Evolutionary conservation across 2,888 invertebrate genomes (phyloP).

Genomic region (Mantis religiosa): DNA sequence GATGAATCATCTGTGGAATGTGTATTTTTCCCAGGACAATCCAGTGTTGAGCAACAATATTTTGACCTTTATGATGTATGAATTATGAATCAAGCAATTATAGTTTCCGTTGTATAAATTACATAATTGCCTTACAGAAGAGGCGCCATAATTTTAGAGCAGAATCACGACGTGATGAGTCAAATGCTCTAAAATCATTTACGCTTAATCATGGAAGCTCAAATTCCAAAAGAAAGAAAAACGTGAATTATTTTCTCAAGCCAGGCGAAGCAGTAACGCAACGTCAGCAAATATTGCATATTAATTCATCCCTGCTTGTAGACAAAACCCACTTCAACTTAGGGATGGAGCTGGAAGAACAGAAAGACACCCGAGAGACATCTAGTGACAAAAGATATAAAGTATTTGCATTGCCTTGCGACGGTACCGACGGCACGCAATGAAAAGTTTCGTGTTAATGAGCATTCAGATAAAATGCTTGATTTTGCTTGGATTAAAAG

Average conservation of each 20-base stretch:
- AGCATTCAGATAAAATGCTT: not conserved
- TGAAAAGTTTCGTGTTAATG: not conserved
- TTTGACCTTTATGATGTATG: not conserved
- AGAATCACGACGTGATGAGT: too few species aligned
- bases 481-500: not conserved
- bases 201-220: not conserved
- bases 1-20: too few species aligned
- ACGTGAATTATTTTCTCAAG: not conserved
- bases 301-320: not conserved
- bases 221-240: not conserved
- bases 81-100: not conserved
- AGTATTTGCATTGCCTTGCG: not conserved
- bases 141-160: too few species aligned
- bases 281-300: not conserved
- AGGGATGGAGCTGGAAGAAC: not conserved
- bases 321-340: not conserved
- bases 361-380: not conserved
- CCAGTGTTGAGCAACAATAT: not conserved
- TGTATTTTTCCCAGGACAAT: too few species aligned
- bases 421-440: not conserved
- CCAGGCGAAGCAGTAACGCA: not conserved
- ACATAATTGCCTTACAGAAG: too few species aligned
- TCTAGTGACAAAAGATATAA: not conserved
- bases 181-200: too few species aligned
- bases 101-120: not conserved